phyloP scores from a whole-genome alignment of 2,888 invertebrate species.

The Eristalis tenax region DNA sequence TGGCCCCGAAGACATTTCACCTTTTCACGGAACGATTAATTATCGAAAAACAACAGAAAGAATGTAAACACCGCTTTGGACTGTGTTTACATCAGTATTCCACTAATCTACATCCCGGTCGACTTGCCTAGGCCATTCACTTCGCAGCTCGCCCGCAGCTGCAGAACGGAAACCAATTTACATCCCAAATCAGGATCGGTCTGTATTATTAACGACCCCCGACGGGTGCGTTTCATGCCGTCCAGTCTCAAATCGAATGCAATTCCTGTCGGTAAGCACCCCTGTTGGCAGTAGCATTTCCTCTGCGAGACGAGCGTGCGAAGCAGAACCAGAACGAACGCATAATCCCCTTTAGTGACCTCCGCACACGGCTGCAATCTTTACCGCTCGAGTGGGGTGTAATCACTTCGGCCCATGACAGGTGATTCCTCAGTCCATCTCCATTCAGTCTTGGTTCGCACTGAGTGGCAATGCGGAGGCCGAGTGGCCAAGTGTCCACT shows the following conservation, averaged over 20 bases:
- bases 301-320: background rate
- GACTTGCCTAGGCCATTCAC: background rate
- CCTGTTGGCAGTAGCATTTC: background rate
- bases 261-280: background rate
- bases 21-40: background rate
- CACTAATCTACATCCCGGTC: background rate
- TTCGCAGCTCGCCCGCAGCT: too few species aligned
- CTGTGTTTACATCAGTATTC: background rate
- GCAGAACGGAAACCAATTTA: conserved; percentile 23
- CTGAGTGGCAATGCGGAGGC: background rate
- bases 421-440: conserved; percentile 51
- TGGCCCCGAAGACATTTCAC: background rate
- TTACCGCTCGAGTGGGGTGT: conserved; percentile 28
- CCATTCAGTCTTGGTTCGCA: background rate
- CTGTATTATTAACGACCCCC: conserved; percentile 47
- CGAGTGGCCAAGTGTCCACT: conserved; percentile 10
- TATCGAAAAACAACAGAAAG: background rate
- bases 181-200: conserved; percentile 39
- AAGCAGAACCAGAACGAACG: background rate
- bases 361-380: conserved; percentile 10
- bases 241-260: background rate
- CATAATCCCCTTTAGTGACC: conserved; percentile 10
- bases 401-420: conserved; percentile 60
- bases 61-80: background rate
- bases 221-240: background rate